These are phyloP conservation scores for Melanotus villosus DNA, from an alignment of 2,888 invertebrate genomes.

Conservation along the genomic window DNA sequence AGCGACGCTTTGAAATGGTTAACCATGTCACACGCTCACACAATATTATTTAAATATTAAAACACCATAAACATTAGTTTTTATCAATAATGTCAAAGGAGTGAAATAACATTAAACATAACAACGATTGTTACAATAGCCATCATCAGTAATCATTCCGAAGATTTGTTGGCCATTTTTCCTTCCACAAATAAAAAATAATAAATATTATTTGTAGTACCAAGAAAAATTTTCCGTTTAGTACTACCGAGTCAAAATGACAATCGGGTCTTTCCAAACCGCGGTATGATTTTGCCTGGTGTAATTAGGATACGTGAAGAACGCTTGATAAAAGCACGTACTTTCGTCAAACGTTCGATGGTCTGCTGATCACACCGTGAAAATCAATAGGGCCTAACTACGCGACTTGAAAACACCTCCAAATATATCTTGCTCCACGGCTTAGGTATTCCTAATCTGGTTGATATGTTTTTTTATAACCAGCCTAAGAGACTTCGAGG, in stretches of 20 bases:
- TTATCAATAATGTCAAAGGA: conserved; percentile 39
- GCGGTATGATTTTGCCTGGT: conserved; percentile 49
- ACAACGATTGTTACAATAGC: conserved; percentile 47
- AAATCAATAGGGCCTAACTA: conserved; percentile 64
- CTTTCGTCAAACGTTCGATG: conserved; percentile 49
- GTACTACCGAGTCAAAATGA: conserved; percentile 39
- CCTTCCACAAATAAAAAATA: conserved; percentile 17
- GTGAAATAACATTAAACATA: conserved; percentile 44
- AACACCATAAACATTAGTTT: conserved; percentile 49
- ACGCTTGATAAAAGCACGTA: conserved; percentile 49
- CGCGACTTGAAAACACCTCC: conserved; percentile 56
- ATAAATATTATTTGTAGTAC: not conserved
- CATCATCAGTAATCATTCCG: conserved; percentile 54
- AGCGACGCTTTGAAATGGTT: conserved; percentile 58
- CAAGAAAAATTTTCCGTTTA: not conserved
- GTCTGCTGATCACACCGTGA: conserved; percentile 47
- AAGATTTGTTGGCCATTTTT: conserved; percentile 26
- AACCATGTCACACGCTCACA: conserved; percentile 55
- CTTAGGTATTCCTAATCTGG: conserved; percentile 40
- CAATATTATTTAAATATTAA: conserved; percentile 49
- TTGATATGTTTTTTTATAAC: conserved; percentile 47
- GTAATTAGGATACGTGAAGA: conserved; percentile 41
- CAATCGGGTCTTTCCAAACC: conserved; percentile 45
- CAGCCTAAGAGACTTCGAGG: conserved; percentile 28
- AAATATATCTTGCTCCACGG: conserved; percentile 17